A percentile compares a stretch with the other conserved stretches of the same genome.
Evolutionary conservation across 2,113 vertebrate species (phyloP).

Genomic region (Trematomus loennbergii): DNA sequence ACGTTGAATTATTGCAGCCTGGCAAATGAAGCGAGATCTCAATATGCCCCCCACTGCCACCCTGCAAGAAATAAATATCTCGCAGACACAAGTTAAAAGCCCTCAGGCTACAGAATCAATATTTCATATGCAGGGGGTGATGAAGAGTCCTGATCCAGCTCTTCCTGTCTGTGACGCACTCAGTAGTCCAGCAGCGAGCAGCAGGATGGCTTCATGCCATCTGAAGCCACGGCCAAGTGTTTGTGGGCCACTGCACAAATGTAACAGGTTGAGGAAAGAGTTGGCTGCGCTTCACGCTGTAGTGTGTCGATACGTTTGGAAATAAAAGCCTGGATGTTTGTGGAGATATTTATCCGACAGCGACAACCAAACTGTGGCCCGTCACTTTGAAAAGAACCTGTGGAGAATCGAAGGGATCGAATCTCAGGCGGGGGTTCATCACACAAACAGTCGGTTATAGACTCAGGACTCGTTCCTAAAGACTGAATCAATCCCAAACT

Average conservation of each 20-base stretch:
- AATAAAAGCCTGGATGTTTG: conserved; percentile 41
- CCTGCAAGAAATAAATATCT: conserved; percentile 67
- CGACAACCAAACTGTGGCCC: conserved; percentile 4
- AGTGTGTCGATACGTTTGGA: conserved; percentile 34
- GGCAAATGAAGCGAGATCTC: conserved; percentile 60
- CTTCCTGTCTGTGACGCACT: conserved; percentile 63
- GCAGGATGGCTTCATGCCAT: conserved; percentile 60
- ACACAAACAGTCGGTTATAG: too few species aligned
- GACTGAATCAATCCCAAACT: too few species aligned
- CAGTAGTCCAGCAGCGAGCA: conserved; percentile 55
- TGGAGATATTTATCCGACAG: conserved; percentile 17
- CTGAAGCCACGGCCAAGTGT: conserved; percentile 58
- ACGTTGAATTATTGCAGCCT: conserved; percentile 59
- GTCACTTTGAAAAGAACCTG: conserved; percentile 21
- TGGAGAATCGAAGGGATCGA: conserved; percentile 2
- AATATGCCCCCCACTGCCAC: conserved; percentile 29
- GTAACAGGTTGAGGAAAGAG: conserved; percentile 63
- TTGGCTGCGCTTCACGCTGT: conserved; percentile 43
- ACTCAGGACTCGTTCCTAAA: too few species aligned
- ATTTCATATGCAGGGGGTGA: conserved; percentile 71
- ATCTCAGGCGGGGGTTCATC: too few species aligned
- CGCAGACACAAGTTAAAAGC: conserved; percentile 70
- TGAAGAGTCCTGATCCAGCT: conserved; percentile 69
- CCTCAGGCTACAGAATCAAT: conserved; percentile 70
- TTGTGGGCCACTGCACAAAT: conserved; percentile 62